Evolutionary conservation across 1,140 invertebrate genomes (phyloP).

Genomic region (Drosophila kanapiae): DNA sequence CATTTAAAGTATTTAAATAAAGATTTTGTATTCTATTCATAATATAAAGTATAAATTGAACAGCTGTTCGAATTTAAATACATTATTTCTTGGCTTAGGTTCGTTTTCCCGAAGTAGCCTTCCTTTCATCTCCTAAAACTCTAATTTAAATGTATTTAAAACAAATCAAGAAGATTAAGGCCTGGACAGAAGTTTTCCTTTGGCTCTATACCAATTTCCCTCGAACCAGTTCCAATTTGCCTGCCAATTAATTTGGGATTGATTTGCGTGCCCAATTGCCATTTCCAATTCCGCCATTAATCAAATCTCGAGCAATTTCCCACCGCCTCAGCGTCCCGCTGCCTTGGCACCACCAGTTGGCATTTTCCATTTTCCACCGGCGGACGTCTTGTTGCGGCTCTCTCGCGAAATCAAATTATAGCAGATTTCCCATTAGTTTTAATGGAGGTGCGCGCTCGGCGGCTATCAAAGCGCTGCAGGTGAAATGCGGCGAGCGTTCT

Average conservation of each 20-base stretch:
- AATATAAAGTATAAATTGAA: too few species aligned
- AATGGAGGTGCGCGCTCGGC: constrained; percentile 60
- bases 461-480: constrained; percentile 75
- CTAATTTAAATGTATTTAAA: neutral
- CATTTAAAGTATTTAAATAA: too few species aligned
- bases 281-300: constrained; percentile 45
- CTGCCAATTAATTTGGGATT: constrained; percentile 9
- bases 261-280: constrained; percentile 31
- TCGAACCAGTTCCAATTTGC: neutral
- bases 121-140: too few species aligned
- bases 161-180: neutral
- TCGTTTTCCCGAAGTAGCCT: too few species aligned
- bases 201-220: too few species aligned
- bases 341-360: neutral
- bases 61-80: too few species aligned
- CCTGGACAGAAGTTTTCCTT: neutral
- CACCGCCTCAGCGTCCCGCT: neutral
- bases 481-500: constrained; percentile 68
- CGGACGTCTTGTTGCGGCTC: too few species aligned
- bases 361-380: constrained; percentile 6
- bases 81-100: too few species aligned
- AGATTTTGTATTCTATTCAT: too few species aligned
- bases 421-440: constrained; percentile 83
- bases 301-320: constrained; percentile 43
- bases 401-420: constrained; percentile 74